phyloP scores from a whole-genome alignment of 2,113 vertebrate genomes.

The Sinocyclocheilus anophthalmus region DNA sequence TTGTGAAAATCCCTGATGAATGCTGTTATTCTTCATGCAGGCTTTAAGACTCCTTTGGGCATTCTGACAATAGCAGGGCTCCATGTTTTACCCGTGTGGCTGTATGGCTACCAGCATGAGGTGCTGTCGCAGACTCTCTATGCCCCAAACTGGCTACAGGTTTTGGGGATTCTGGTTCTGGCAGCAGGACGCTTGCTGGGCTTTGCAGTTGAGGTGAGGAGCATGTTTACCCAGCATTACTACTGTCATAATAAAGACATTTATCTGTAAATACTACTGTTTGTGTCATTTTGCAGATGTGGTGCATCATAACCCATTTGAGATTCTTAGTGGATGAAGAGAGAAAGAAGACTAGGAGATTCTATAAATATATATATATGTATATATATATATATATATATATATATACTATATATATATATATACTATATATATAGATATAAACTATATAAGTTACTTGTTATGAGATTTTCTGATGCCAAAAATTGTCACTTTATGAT shows the following conservation, averaged over 20 bases:
- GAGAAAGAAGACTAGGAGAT: slow-evolving; percentile 62
- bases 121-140: slow-evolving; percentile 51
- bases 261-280: background rate
- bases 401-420: too few species aligned
- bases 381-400: too few species aligned
- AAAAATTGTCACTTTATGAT: too few species aligned
- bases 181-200: slow-evolving; percentile 64
- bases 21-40: slow-evolving; percentile 30
- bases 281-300: slow-evolving; percentile 57
- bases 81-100: slow-evolving; percentile 70
- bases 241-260: background rate
- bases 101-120: slow-evolving; percentile 59
- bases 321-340: slow-evolving; percentile 57
- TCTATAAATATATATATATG: too few species aligned
- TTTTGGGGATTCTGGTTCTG: slow-evolving; percentile 58
- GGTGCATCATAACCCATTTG: slow-evolving; percentile 69
- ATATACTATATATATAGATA: too few species aligned
- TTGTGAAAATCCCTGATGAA: background rate
- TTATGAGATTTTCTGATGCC: too few species aligned
- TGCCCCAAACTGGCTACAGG: slow-evolving; percentile 59
- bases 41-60: slow-evolving; percentile 67
- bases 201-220: slow-evolving; percentile 65
- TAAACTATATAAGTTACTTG: too few species aligned
- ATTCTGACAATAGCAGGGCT: slow-evolving; percentile 66
- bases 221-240: background rate